phyloP scores from a whole-genome alignment of 2,888 invertebrate genomes.

The Linnaemya tessellans region DNA sequence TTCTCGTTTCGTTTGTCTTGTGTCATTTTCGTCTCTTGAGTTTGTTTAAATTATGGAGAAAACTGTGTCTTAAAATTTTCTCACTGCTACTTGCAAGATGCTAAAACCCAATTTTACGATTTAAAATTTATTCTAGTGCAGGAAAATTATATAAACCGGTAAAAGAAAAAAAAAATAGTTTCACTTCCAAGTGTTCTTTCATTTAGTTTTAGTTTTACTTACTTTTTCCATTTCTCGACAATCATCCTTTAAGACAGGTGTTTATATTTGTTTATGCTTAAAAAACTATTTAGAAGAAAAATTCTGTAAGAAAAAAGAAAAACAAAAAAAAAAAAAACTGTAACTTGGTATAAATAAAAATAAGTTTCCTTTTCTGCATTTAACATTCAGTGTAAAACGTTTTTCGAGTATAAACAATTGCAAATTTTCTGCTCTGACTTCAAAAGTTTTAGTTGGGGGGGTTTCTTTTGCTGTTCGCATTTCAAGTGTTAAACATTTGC shows the following conservation, averaged over 20 bases:
- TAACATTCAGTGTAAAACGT: conserved; percentile 48
- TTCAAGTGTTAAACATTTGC: conserved; percentile 62
- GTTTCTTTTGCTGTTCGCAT: conserved; percentile 4
- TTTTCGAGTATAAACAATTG: conserved; percentile 33
- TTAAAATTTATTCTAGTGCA: conserved; percentile 45
- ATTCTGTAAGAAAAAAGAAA: background rate
- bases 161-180: conserved; percentile 27
- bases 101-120: conserved; percentile 15
- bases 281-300: conserved; percentile 47
- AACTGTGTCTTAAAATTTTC: background rate
- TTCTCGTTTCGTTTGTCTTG: conserved; percentile 22
- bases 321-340: conserved; percentile 32
- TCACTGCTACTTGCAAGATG: conserved; percentile 1
- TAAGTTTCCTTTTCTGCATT: conserved; percentile 52
- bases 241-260: conserved; percentile 58
- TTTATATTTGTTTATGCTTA: conserved; percentile 59
- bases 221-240: conserved; percentile 22
- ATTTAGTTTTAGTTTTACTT: background rate
- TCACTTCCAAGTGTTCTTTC: conserved; percentile 28
- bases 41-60: conserved; percentile 46
- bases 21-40: conserved; percentile 44
- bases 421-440: conserved; percentile 49
- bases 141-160: conserved; percentile 11
- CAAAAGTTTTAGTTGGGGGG: conserved; percentile 22
- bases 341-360: conserved; percentile 51